Base-by-base conservation (phyloP, 2,797 vertebrate genomes). In the Choloepus didactylus region DNA sequence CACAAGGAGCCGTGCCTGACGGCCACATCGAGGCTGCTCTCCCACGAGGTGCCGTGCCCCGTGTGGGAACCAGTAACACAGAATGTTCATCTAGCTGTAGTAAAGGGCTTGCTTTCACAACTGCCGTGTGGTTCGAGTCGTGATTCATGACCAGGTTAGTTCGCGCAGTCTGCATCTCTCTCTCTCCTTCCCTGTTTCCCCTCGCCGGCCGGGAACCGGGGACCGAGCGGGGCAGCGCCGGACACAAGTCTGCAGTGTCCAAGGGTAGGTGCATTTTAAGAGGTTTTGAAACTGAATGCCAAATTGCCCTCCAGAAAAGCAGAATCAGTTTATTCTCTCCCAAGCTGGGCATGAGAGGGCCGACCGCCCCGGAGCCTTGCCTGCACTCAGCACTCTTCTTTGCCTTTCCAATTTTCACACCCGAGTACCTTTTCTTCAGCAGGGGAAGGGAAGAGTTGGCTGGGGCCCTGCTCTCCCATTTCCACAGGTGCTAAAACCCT, bases 231-330 rank as follows among this genome's bases (percentile, higher is more conserved):
- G n/a, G n/a, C n/a, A n/a, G n/a, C n/a, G n/a, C 91, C 95, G 93
- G 93, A 95, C 93, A 87, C 79, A 11, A 18, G 76, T 62, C 84
- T 85, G 77, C 29, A 8, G 90, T 87, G 87, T 79, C 77, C 80
- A 27, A 41, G 38, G 56, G 25, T 31, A 49, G 1, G 23, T 27
- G 38, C 5, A 0, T 6, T 6, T 54, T 95, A 56, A 82, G 54
- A 94, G 81, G 59, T 85, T 97, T 94, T 49, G 46, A 69, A 85
- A 41, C 10, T 6, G 56, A 59, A 27, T 64, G 96, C 96, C 96
- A 97, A 92, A 94, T 88, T 76, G 64, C 87, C 92, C 82, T 90
- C 72, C 27, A n/a, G 93, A 49, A 96, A 85, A 67, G 56, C 91
- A 79, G 38, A 59, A 23, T 8, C 5, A 27, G 31, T 54, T 35